Percentiles rank a stretch among this genome's conserved stretches.
These are phyloP conservation scores for Limnephilus auricula DNA, from an alignment of 2,888 invertebrate genomes.

Conservation along the genomic window DNA sequence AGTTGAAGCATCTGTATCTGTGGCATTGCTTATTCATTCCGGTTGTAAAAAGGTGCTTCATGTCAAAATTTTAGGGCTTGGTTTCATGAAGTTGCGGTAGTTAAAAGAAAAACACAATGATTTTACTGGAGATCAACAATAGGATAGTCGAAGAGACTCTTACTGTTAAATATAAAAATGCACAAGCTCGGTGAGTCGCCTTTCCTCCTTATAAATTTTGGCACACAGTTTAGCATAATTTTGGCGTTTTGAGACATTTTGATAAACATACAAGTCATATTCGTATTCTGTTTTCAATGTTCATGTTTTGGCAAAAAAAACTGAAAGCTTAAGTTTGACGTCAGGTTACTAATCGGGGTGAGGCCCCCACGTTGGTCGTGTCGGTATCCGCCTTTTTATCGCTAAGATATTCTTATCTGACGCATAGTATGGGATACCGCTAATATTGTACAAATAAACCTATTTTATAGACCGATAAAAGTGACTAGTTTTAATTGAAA, in stretches of 20 bases:
- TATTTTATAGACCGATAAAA: neutral
- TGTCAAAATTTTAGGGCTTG: constrained; percentile 73
- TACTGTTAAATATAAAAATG: constrained; percentile 96
- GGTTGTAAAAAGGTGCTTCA: constrained; percentile 47
- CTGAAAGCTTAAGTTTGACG: neutral
- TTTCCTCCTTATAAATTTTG: neutral
- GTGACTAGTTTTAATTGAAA: neutral
- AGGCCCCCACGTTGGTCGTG: constrained; percentile 44
- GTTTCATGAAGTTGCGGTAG: constrained; percentile 78
- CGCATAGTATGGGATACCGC: constrained; percentile 22
- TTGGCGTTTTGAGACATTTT: constrained; percentile 2
- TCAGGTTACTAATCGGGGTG: constrained; percentile 35
- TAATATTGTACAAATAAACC: neutral
- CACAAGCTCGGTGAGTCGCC: constrained; percentile 92
- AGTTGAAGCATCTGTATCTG: constrained; percentile 47
- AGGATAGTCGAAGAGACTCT: constrained; percentile 98
- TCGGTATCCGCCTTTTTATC: constrained; percentile 53
- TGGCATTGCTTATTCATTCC: constrained; percentile 57
- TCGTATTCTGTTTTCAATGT: neutral
- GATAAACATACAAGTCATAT: constrained; percentile 4
- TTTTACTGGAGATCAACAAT: constrained; percentile 99
- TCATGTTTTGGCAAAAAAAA: neutral
- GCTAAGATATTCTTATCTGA: constrained; percentile 41
- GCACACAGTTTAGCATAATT: constrained; percentile 11
- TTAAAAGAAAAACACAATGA: constrained; percentile 79